Base-by-base conservation (phyloP, 92 coral and sea anemone genomes). In the Porites evermanni region DNA sequence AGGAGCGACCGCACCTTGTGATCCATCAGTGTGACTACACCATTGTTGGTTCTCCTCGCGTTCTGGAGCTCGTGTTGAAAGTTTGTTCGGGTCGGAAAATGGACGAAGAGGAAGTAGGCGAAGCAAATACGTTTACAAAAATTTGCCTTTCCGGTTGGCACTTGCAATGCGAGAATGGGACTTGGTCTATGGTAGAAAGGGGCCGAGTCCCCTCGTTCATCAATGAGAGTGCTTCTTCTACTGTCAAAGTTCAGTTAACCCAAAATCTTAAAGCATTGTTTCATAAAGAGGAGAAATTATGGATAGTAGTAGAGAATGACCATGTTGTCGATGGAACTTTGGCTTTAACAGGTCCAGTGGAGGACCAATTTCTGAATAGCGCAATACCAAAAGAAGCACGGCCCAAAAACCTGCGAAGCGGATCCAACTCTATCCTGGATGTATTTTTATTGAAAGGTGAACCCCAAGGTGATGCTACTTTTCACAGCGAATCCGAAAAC, bases 101-200 rank as follows among this genome's bases (percentile, higher is more conserved):
- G 6, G 66, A 83, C 71, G 87, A 83, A 74, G 87, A 83, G 74
- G 87, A 83, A 74, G 87, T 83, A 26, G 87, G 87, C 18, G 80
- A 64, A 63, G 70, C 65, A 26, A 83, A 74, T 29, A 64, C 17
- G 10, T 65, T 73, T 3, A 32, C 64, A 51, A 83, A 80, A 23
- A 83, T 83, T 47, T 83, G 87, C 50, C 87, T 83, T 23, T 83
- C 87, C 51, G 87, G 87, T 0, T 83, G 87, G 79, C 87, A 83
- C 38, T 63, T 83, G n/a, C 71, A 6, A 2, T 74, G 50, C 18
- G 53, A 74, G 32, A 67, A 16, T 63, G 87, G 87, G 23, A 9
- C 47, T 16, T 83, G 87, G 87, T 17, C 38, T 61, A 64, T 83
- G 53, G 74, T 61, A 50, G 74, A 53, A 17, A 61, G 17, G 9